Evolutionary conservation across 2,888 invertebrate species (phyloP).

Genomic region (Xanthorhoe designata): DNA sequence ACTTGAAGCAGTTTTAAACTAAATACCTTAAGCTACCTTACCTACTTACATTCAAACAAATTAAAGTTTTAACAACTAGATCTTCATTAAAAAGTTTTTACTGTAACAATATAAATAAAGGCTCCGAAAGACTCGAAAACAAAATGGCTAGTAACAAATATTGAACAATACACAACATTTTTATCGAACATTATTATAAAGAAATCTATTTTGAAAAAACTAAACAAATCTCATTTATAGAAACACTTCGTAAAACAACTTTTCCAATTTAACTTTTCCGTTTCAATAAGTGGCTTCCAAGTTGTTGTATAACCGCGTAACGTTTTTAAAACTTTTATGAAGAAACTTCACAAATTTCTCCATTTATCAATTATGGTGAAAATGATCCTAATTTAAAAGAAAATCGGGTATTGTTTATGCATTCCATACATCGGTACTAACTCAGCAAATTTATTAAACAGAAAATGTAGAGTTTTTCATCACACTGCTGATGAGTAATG

Average conservation of each 20-base stretch:
- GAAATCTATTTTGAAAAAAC: conserved; percentile 4
- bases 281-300: conserved; percentile 27
- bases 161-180: neutral
- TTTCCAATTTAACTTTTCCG: conserved; percentile 36
- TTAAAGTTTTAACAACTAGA: too few relatives aligned
- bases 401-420: too few relatives aligned
- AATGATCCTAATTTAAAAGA: conserved; percentile 8
- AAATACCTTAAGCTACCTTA: neutral
- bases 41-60: neutral
- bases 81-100: too few relatives aligned
- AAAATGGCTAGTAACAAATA: neutral
- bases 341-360: neutral
- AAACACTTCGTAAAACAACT: conserved; percentile 32
- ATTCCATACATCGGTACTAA: too few relatives aligned
- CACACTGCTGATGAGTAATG: too few relatives aligned
- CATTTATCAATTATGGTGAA: conserved; percentile 11
- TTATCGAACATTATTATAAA: neutral
- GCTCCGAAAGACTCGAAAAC: too few relatives aligned
- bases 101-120: too few relatives aligned
- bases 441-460: too few relatives aligned
- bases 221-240: conserved; percentile 27
- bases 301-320: conserved; percentile 27
- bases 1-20: neutral
- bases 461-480: too few relatives aligned
- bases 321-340: conserved; percentile 22